Evolutionary conservation across 2,797 vertebrate genomes (phyloP).

Genomic region (Cossypha dichroa): DNA sequence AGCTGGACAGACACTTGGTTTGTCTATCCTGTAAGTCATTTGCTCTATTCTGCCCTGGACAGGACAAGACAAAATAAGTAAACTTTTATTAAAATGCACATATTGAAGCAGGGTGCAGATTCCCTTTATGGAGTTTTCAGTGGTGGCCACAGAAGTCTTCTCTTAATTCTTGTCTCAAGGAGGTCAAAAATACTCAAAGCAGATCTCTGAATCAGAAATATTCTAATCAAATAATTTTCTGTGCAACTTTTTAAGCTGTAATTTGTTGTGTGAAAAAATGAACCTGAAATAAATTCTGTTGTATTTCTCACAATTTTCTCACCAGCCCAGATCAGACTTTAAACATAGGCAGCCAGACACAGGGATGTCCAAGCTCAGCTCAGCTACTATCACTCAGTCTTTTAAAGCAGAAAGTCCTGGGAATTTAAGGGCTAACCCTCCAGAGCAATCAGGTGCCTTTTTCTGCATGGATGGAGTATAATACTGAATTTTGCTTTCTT

Average conservation of each 20-base stretch:
- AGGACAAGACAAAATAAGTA: not conserved
- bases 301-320: not conserved
- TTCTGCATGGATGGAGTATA: not conserved
- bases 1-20: not conserved
- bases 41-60: not conserved
- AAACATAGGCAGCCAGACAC: not conserved
- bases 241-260: not conserved
- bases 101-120: not conserved
- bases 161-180: not conserved
- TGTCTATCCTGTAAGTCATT: not conserved
- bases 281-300: not conserved
- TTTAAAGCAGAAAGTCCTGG: not conserved
- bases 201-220: not conserved
- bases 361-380: not conserved
- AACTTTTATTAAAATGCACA: not conserved
- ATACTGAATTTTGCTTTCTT: not conserved
- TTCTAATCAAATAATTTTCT: not conserved
- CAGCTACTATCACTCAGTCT: accelerated
- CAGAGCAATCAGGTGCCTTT: not conserved
- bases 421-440: not conserved
- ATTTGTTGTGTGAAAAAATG: not conserved
- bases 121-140: not conserved
- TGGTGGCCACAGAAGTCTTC: not conserved
- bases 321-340: not conserved
- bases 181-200: not conserved